Evolutionary conservation across 1,140 invertebrate genomes (phyloP), one percentile per base, ranked within the genome.

Genomic region (Oryctes rhinoceros): DNA sequence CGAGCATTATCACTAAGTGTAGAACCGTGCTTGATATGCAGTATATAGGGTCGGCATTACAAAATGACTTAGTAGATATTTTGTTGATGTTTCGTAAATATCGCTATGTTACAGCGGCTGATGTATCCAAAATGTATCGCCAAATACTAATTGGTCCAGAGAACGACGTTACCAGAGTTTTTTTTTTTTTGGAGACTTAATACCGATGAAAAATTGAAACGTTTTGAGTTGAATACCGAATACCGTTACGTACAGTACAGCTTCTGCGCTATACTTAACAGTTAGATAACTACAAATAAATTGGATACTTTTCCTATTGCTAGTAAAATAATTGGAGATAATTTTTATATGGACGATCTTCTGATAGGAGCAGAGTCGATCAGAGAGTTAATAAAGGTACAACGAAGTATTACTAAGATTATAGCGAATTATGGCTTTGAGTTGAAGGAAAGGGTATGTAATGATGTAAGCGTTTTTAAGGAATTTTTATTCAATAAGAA

Each of bases 81-180:
- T 47, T 77, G 9, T n/a, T 49, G 10, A 4, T 37, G 24, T 77
- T 77, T 18, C 37, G 76, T 18, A 47, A 47, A 77, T 77, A 77
- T 49, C 37, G 11, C 5, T 76, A 76, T 49, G 37, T 77, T 48
- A 48, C 24, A 11, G 49, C 39, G 30, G 76, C 76, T 11, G 37
- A 47, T 20, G 20, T 77, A 24, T 37, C 39, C 53, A 80, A 76
- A 49, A 80, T 80, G 71, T 80, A 77, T 80, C 62, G 79, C 15
- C 62, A 87, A 79, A 81, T 88, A 1, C 11, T 81, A 62, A 81
- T 88, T 13, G 30, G 84, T 47, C 37, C 80, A 15, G 79, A 84
- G 82, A 87, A 79, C 20, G 75, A 48, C 67, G 84, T 35, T 80
- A 85, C 20, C 86, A 87, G 77, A 79, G 82, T 77, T 85, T 30